phyloP scores from a whole-genome alignment of 2,888 invertebrate species.

The Hypolimnas misippus region DNA sequence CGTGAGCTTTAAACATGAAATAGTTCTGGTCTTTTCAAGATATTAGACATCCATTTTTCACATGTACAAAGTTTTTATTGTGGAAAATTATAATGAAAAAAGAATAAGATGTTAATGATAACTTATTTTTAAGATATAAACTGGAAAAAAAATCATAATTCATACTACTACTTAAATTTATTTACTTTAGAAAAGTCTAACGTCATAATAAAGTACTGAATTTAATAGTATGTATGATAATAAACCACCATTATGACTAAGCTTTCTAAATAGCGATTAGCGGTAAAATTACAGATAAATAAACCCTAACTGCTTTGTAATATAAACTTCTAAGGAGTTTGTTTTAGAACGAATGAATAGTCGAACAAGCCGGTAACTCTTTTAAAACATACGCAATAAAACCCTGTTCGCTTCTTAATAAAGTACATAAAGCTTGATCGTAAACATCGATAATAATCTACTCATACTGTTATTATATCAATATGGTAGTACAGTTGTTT shows the following conservation, averaged over 20 bases:
- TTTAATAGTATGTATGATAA: too few relatives aligned
- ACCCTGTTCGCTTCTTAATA: background rate
- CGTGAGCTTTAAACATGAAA: too few relatives aligned
- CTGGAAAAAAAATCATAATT: too few relatives aligned
- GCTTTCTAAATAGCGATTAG: slow-evolving; percentile 1
- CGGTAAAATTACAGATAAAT: slow-evolving; percentile 1
- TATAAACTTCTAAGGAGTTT: background rate
- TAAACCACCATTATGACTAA: background rate
- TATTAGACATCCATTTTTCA: too few relatives aligned
- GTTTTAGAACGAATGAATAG: background rate
- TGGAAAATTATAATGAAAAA: too few relatives aligned
- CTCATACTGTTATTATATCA: slow-evolving; percentile 10
- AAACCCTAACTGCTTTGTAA: background rate
- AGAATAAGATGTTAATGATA: too few relatives aligned
- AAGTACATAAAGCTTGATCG: slow-evolving; percentile 9
- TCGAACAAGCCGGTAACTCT: background rate
- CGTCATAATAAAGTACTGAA: too few relatives aligned
- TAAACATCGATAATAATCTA: slow-evolving; percentile 8
- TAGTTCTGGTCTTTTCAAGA: too few relatives aligned
- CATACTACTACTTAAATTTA: too few relatives aligned
- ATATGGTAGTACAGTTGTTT: slow-evolving; percentile 8
- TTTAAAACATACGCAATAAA: background rate
- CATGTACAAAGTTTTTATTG: too few relatives aligned
- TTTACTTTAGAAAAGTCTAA: too few relatives aligned
- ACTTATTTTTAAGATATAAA: too few relatives aligned